Evolutionary conservation across 2,888 invertebrate species (phyloP).

Genomic region (Apamea epomidion): DNA sequence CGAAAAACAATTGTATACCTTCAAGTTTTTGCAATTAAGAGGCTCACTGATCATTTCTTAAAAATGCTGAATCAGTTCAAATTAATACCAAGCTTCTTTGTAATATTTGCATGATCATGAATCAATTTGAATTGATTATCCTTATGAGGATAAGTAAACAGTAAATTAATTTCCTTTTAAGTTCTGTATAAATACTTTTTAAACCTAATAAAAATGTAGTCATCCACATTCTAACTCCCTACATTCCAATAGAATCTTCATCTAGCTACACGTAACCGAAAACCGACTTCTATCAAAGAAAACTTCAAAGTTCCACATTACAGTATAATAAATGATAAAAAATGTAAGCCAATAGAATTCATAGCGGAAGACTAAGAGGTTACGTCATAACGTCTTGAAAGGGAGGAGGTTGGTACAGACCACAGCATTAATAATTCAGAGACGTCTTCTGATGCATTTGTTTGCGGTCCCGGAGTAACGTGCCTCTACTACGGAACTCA

Average conservation of each 20-base stretch:
- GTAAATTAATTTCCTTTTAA: neutral
- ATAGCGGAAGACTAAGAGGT: conserved; percentile 62
- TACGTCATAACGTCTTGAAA: conserved; percentile 73
- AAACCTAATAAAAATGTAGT: neutral
- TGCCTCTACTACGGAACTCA: conserved; percentile 60
- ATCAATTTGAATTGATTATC: conserved; percentile 43
- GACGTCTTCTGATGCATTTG: conserved; percentile 76
- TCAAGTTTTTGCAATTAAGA: conserved; percentile 72
- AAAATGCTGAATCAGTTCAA: conserved; percentile 63
- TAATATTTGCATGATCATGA: conserved; percentile 52
- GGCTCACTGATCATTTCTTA: conserved; percentile 60
- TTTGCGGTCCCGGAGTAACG: conserved; percentile 71
- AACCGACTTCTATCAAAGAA: conserved; percentile 6
- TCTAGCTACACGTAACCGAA: neutral
- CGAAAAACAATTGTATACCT: conserved; percentile 68
- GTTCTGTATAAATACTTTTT: neutral
- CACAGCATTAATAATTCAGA: conserved; percentile 81
- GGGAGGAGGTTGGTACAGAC: conserved; percentile 61
- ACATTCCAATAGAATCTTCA: neutral
- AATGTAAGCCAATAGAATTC: conserved; percentile 58
- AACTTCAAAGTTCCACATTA: conserved; percentile 17
- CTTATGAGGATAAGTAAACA: conserved; percentile 10
- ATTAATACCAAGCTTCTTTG: conserved; percentile 45
- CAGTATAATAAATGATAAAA: conserved; percentile 45
- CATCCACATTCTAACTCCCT: neutral